These are phyloP conservation scores for Vanessa cardui DNA, from an alignment of 2,888 invertebrate genomes.

Conservation along the genomic window DNA sequence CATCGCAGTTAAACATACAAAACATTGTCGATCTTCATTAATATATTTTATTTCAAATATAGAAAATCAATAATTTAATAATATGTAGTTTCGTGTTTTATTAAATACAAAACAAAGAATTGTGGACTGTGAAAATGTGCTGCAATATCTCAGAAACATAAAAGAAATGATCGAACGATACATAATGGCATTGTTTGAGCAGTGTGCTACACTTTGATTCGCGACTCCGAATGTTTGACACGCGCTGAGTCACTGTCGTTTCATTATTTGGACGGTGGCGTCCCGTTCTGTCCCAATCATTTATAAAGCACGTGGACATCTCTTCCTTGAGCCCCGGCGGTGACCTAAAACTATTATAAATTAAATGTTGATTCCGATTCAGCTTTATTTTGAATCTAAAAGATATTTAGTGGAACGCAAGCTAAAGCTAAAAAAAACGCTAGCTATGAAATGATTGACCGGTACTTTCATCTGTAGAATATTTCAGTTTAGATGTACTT, in stretches of 20 bases:
- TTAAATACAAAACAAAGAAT: background rate
- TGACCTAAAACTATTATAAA: constrained; percentile 5
- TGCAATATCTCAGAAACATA: background rate
- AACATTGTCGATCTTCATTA: background rate
- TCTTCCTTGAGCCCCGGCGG: constrained; percentile 25
- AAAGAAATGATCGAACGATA: constrained; percentile 11
- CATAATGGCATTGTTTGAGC: constrained; percentile 41
- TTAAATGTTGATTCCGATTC: background rate
- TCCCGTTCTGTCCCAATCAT: constrained; percentile 30
- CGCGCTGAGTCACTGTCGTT: constrained; percentile 42
- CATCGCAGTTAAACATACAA: background rate
- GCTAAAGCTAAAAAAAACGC: too few relatives aligned
- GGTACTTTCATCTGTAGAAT: too few relatives aligned
- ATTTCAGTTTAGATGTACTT: too few relatives aligned
- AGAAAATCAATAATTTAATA: background rate
- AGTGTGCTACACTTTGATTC: constrained; percentile 32
- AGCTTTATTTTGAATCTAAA: constrained; percentile 1
- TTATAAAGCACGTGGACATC: constrained; percentile 37
- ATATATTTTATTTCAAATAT: background rate
- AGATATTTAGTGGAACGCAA: too few relatives aligned
- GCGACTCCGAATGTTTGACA: constrained; percentile 35
- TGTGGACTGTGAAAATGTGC: background rate
- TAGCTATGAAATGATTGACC: too few relatives aligned
- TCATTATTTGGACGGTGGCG: constrained; percentile 30
- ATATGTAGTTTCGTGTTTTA: background rate